Evolutionary conservation across 2,113 vertebrate genomes (phyloP).

Genomic region (Chloropsis hardwickii): DNA sequence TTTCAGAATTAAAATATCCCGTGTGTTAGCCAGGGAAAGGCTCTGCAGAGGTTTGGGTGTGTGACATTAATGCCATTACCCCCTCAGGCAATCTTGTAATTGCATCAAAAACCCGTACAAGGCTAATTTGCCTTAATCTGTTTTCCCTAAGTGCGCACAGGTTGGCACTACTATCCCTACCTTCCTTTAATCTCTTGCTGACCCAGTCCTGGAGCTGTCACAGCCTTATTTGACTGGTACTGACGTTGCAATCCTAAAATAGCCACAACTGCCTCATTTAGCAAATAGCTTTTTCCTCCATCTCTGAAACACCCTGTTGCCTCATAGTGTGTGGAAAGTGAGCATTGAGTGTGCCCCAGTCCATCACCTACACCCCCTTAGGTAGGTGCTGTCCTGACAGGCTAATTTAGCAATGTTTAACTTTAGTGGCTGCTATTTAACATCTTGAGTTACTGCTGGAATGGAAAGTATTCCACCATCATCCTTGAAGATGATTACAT

Average conservation of each 20-base stretch:
- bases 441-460: slow-evolving; percentile 59
- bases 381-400: not conserved
- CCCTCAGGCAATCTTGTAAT: not conserved
- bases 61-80: not conserved
- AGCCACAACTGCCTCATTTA: not conserved
- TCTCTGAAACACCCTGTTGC: not conserved
- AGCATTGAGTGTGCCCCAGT: not conserved
- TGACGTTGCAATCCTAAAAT: not conserved
- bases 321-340: fast-evolving
- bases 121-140: not conserved
- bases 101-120: not conserved
- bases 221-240: not conserved
- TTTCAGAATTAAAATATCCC: not conserved
- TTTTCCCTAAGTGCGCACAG: not conserved
- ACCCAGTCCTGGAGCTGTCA: not conserved
- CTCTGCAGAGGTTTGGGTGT: not conserved
- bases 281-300: not conserved
- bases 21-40: not conserved
- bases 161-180: not conserved
- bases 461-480: slow-evolving; percentile 57
- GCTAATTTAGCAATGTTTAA: not conserved
- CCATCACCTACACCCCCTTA: not conserved
- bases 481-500: slow-evolving; percentile 45
- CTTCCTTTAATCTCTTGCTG: not conserved
- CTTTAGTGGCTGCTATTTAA: slow-evolving; percentile 36